phyloP scores from a whole-genome alignment of 2,888 invertebrate species.

The Chymomyza caudatula region DNA sequence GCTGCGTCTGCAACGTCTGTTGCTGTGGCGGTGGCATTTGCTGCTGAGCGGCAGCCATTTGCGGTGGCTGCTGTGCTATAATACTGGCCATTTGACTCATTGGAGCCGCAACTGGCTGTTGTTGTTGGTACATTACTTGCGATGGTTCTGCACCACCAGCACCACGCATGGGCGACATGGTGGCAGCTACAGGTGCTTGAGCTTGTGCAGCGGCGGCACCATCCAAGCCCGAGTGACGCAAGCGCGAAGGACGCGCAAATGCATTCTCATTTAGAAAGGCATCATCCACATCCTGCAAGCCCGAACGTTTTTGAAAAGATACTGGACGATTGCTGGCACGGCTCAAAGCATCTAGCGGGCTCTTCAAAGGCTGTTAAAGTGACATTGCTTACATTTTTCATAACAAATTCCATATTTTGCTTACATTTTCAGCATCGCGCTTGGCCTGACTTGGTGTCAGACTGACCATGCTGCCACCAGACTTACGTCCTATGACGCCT shows the following conservation, averaged over 20 bases:
- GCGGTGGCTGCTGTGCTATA: neutral
- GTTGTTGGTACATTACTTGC: slow-evolving; percentile 19
- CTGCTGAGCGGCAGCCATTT: slow-evolving; percentile 10
- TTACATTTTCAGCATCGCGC: slow-evolving; percentile 60
- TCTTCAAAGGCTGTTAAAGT: slow-evolving; percentile 56
- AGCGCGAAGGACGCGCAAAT: slow-evolving; percentile 59
- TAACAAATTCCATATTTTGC: too few relatives aligned
- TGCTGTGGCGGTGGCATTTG: slow-evolving; percentile 21
- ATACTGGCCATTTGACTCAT: neutral
- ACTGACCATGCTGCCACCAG: slow-evolving; percentile 68
- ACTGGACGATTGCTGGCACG: slow-evolving; percentile 56
- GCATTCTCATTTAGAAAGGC: slow-evolving; percentile 62
- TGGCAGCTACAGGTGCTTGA: slow-evolving; percentile 5
- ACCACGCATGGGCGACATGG: slow-evolving; percentile 33
- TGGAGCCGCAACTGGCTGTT: slow-evolving; percentile 11
- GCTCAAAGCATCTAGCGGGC: slow-evolving; percentile 74
- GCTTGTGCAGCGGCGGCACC: neutral
- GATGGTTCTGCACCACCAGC: slow-evolving; percentile 45
- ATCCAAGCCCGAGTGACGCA: slow-evolving; percentile 48
- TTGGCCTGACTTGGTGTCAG: slow-evolving; percentile 70
- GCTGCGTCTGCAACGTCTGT: neutral
- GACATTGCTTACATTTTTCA: neutral
- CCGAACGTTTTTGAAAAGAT: slow-evolving; percentile 68
- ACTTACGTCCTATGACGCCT: slow-evolving; percentile 43
- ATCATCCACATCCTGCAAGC: slow-evolving; percentile 73